Conservation (phyloP, 2,888 invertebrate genomes). For the Apodemia duryi region DNA sequence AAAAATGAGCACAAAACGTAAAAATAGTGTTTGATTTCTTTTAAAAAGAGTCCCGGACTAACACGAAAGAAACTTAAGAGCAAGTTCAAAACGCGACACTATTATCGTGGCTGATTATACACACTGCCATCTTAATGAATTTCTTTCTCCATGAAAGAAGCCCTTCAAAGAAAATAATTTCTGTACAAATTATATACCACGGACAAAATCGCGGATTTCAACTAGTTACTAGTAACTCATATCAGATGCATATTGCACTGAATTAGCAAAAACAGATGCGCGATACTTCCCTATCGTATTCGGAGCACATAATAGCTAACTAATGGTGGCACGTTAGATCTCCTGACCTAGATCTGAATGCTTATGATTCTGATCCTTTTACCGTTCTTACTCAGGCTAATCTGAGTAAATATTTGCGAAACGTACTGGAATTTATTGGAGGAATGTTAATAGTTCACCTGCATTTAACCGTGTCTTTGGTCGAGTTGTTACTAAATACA, state of each 20-base stretch:
- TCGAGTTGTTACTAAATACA: no score
- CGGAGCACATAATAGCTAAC: conserved; percentile 2
- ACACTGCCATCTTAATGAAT: no score
- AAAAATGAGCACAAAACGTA: no score
- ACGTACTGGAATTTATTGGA: not conserved
- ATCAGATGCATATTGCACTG: conserved; percentile 11
- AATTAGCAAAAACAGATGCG: not conserved
- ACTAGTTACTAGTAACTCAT: not conserved
- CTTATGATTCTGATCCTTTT: conserved; percentile 8
- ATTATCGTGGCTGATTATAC: no score
- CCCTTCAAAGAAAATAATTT: no score
- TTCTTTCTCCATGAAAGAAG: no score
- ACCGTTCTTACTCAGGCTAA: conserved; percentile 1
- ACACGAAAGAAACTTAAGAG: no score
- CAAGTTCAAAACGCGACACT: no score
- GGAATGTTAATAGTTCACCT: not conserved
- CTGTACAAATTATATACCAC: not conserved
- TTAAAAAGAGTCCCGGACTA: no score
- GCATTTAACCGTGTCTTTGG: no score
- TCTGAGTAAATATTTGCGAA: not conserved
- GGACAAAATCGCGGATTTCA: not conserved
- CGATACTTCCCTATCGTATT: not conserved
- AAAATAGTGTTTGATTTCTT: no score
- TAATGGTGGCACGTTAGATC: conserved; percentile 9
- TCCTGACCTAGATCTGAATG: not conserved